Conservation (phyloP, 2,888 invertebrate species). For the Synanthedon vespiformis region DNA sequence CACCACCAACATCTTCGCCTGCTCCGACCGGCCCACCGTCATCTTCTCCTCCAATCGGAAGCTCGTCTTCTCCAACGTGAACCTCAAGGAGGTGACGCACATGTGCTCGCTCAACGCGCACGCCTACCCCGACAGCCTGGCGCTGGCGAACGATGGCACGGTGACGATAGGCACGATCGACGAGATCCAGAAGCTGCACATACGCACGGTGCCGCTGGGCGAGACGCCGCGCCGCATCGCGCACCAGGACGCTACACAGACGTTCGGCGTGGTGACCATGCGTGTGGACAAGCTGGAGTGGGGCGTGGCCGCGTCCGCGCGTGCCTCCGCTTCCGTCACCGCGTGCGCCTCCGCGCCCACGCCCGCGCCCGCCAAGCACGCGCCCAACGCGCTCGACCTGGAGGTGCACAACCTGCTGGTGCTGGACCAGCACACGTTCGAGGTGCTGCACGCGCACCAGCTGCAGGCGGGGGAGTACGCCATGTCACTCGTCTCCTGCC, state of each 20-base stretch:
- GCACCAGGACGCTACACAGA: constrained; percentile 91
- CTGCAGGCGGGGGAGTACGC: constrained; percentile 92
- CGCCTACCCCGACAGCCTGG: constrained; percentile 93
- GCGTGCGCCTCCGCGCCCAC: constrained; percentile 21
- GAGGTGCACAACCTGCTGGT: constrained; percentile 92
- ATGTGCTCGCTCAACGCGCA: constrained; percentile 98
- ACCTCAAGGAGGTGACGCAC: constrained; percentile 93
- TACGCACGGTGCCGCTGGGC: constrained; percentile 92
- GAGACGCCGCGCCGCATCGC: constrained; percentile 96
- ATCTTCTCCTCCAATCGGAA: constrained; percentile 99
- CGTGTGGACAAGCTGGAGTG: constrained; percentile 89
- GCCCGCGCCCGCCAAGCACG: constrained; percentile 39
- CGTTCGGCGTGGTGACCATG: constrained; percentile 93
- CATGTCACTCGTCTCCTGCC: constrained; percentile 89
- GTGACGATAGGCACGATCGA: constrained; percentile 97
- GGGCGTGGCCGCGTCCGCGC: constrained; percentile 29
- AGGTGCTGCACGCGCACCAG: constrained; percentile 95
- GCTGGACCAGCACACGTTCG: constrained; percentile 97
- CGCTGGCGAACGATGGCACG: constrained; percentile 87
- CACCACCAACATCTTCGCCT: constrained; percentile 97
- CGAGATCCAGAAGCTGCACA: constrained; percentile 98
- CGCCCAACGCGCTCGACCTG: constrained; percentile 70
- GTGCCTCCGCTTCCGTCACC: constrained; percentile 35
- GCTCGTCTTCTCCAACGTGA: constrained; percentile 98
- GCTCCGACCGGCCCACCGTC: constrained; percentile 97